phyloP scores from a whole-genome alignment of 2,797 vertebrate genomes.

The Alouatta caraya region DNA sequence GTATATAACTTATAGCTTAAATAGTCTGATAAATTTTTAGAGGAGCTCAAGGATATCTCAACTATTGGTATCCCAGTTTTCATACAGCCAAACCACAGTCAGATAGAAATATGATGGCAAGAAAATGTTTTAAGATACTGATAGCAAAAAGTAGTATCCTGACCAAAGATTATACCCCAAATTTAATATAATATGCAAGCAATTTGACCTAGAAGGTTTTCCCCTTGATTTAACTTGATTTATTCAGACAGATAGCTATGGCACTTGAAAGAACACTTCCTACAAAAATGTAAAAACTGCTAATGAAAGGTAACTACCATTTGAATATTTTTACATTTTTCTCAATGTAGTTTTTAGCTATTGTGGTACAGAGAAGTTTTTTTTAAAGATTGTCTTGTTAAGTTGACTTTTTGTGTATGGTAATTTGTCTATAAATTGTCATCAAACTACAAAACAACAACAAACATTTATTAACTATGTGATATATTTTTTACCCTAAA shows the following conservation, averaged over 20 bases:
- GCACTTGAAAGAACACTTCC: not conserved
- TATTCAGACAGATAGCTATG: not conserved
- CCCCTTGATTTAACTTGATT: not conserved
- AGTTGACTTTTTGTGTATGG: not conserved
- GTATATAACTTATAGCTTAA: not conserved
- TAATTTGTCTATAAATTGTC: not conserved
- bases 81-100: not conserved
- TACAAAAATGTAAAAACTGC: not conserved
- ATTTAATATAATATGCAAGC: not conserved
- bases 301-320: not conserved
- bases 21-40: conserved; percentile 9
- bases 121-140: not conserved
- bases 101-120: not conserved
- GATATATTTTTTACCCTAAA: not conserved
- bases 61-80: not conserved
- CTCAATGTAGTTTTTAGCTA: not conserved
- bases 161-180: not conserved
- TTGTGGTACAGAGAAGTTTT: not conserved
- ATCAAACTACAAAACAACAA: not conserved
- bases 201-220: not conserved
- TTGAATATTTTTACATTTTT: not conserved
- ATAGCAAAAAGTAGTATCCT: not conserved
- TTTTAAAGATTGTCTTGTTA: not conserved
- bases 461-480: not conserved
- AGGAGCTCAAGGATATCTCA: not conserved